Evolutionary conservation across 1,140 invertebrate genomes (phyloP).

Genomic region (Ylistrum balloti): DNA sequence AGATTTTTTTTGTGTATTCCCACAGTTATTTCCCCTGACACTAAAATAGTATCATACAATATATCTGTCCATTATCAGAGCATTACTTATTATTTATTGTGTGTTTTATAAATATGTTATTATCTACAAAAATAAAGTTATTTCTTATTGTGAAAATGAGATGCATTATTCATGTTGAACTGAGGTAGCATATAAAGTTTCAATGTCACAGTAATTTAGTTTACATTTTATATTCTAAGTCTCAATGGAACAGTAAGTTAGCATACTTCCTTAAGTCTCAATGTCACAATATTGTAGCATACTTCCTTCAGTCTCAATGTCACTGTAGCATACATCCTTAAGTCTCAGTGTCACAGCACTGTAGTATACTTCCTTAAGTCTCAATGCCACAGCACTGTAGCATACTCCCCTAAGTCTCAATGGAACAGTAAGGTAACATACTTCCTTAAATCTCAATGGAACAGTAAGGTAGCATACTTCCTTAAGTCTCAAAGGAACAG

Average conservation of each 20-base stretch:
- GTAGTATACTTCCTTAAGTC: background rate
- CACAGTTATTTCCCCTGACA: background rate
- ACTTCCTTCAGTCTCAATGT: no score
- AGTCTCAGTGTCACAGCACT: no score
- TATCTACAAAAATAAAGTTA: no score
- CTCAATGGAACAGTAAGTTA: background rate
- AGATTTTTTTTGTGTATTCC: no score
- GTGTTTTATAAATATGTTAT: no score
- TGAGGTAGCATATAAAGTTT: background rate
- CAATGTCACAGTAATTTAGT: background rate
- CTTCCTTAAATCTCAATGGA: background rate
- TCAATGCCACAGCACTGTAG: background rate
- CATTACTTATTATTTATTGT: no score
- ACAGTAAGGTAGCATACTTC: background rate
- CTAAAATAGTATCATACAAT: no score
- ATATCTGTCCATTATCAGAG: no score
- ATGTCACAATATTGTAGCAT: background rate
- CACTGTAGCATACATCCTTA: no score
- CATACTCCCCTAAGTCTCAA: no score
- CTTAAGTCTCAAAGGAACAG: background rate
- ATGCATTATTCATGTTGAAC: background rate
- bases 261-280: no score
- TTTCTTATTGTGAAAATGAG: background rate
- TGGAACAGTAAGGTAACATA: background rate
- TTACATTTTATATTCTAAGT: no score